phyloP scores from a whole-genome alignment of 2,888 invertebrate species.

The Sycophila texana region DNA sequence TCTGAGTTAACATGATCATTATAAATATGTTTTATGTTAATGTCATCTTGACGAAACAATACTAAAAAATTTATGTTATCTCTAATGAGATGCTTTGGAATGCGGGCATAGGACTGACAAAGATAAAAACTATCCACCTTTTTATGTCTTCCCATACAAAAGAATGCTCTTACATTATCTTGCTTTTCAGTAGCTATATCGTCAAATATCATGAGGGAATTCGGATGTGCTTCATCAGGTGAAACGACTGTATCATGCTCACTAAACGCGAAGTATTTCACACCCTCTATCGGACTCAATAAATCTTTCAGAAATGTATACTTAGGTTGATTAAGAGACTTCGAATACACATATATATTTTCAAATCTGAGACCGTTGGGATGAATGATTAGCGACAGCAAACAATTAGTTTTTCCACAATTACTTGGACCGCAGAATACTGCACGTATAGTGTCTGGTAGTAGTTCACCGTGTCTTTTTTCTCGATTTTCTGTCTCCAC shows the following conservation, averaged over 20 bases:
- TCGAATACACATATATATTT: constrained; percentile 26
- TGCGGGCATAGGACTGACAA: not conserved
- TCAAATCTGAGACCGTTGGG: constrained; percentile 27
- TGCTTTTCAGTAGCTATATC: not conserved
- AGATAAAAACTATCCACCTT: constrained; percentile 6
- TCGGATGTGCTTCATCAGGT: not conserved
- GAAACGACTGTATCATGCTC: constrained; percentile 58
- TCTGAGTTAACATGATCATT: no score
- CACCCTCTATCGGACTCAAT: constrained; percentile 18
- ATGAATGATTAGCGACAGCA: constrained; percentile 21
- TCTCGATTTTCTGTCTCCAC: not conserved
- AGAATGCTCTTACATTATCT: constrained; percentile 6
- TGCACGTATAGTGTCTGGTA: constrained; percentile 26
- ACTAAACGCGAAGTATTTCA: constrained; percentile 59
- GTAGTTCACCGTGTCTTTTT: constrained; percentile 25
- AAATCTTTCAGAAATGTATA: not conserved
- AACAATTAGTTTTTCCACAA: constrained; percentile 27
- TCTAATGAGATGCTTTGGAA: not conserved
- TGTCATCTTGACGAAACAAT: not conserved
- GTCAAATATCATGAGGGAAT: not conserved
- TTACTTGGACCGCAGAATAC: constrained; percentile 27
- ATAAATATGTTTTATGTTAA: not conserved
- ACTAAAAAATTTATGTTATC: not conserved
- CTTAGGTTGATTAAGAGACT: constrained; percentile 32
- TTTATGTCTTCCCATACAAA: constrained; percentile 14